phyloP scores from a whole-genome alignment of 2,888 invertebrate species.

The Meteorus cinctellus region DNA sequence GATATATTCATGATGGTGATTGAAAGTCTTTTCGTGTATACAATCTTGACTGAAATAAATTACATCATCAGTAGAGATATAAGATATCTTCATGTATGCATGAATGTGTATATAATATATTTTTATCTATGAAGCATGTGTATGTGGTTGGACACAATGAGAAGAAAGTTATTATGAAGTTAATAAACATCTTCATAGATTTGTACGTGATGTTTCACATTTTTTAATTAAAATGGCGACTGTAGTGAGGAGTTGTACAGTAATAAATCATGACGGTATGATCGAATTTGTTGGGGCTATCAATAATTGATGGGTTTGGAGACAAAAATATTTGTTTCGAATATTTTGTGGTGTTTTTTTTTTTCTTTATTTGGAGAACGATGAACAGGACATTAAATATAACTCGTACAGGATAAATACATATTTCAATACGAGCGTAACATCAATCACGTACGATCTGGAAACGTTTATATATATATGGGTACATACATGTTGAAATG shows the following conservation, averaged over 20 bases:
- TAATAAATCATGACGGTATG: no score
- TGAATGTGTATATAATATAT: background rate
- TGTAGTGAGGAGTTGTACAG: no score
- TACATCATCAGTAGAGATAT: slow-evolving; percentile 4
- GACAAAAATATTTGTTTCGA: no score
- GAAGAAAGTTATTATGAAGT: background rate
- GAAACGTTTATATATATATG: background rate
- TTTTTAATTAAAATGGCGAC: background rate
- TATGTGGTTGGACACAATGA: background rate
- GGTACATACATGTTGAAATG: background rate
- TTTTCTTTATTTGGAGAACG: no score
- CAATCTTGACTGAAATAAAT: slow-evolving; percentile 18
- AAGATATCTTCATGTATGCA: slow-evolving; percentile 11
- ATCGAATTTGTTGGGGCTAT: no score
- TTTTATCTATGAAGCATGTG: background rate
- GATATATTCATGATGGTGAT: slow-evolving; percentile 36
- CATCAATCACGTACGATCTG: background rate
- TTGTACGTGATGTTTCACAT: background rate
- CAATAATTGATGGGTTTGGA: no score
- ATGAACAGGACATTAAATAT: no score
- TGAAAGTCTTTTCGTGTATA: slow-evolving; percentile 40
- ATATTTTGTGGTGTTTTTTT: no score
- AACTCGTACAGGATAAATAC: no score
- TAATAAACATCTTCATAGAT: slow-evolving; percentile 9
- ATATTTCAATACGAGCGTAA: background rate